Evolutionary conservation across 2,888 invertebrate species (phyloP).

Genomic region (Ischnus inquisitorius): DNA sequence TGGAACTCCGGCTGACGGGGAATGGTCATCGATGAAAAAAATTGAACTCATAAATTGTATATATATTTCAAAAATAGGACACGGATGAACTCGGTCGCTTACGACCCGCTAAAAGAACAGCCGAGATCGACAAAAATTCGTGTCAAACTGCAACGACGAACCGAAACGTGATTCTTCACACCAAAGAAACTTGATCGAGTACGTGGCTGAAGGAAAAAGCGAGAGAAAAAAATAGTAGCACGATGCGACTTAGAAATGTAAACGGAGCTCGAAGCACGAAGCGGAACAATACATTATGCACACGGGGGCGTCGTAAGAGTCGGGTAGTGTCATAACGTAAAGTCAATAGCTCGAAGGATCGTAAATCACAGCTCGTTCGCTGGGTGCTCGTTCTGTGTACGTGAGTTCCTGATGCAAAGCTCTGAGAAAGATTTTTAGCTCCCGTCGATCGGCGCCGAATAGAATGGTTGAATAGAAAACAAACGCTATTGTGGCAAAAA

Average conservation of each 20-base stretch:
- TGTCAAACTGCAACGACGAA: too few relatives aligned
- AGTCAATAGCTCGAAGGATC: constrained; percentile 77
- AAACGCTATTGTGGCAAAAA: neutral
- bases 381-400: neutral
- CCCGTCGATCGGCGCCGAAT: too few relatives aligned
- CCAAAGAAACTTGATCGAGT: neutral
- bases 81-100: too few relatives aligned
- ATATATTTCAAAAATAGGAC: too few relatives aligned
- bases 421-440: constrained; percentile 5
- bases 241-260: neutral
- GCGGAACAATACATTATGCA: constrained; percentile 70
- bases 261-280: constrained; percentile 28
- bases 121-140: too few relatives aligned
- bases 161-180: too few relatives aligned
- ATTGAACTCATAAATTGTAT: too few relatives aligned
- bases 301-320: constrained; percentile 72
- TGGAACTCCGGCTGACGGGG: too few relatives aligned
- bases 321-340: constrained; percentile 77
- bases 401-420: constrained; percentile 3
- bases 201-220: constrained; percentile 25
- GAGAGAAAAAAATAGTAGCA: neutral
- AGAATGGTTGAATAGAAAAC: too few relatives aligned
- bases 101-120: too few relatives aligned
- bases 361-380: constrained; percentile 75
- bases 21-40: too few relatives aligned